Percentiles rank a stretch among this genome's conserved stretches.
These are phyloP conservation scores for Aplochiton taeniatus DNA, from an alignment of 2,797 vertebrate species.

Conservation along the genomic window DNA sequence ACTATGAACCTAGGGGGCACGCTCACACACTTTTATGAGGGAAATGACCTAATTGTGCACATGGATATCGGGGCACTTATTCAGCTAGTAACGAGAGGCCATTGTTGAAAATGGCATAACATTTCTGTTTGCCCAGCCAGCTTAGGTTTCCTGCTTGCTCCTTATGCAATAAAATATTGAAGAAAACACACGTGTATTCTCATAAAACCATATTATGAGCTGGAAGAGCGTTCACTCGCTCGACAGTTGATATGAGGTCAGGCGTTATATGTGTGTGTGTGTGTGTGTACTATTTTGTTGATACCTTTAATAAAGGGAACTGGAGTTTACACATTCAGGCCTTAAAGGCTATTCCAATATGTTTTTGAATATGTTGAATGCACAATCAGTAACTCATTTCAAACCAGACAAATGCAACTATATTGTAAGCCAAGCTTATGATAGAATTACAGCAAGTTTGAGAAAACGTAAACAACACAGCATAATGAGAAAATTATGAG, in stretches of 20 bases:
- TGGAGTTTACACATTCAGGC: too few species aligned
- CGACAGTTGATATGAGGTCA: slow-evolving; percentile 73
- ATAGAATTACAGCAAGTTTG: too few species aligned
- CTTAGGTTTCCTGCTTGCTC: slow-evolving; percentile 75
- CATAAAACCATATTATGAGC: slow-evolving; percentile 56
- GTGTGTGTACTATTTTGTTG: too few species aligned
- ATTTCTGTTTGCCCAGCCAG: slow-evolving; percentile 76
- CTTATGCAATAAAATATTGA: slow-evolving; percentile 79
- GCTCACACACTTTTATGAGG: slow-evolving; percentile 77
- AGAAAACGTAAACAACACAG: slow-evolving; percentile 31
- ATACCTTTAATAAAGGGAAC: too few species aligned
- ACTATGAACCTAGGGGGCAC: slow-evolving; percentile 62
- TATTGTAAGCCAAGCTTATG: too few species aligned
- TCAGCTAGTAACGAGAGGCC: slow-evolving; percentile 77
- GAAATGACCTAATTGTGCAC: slow-evolving; percentile 87
- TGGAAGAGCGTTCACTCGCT: slow-evolving; percentile 68
- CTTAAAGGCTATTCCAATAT: too few species aligned
- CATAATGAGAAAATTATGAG: slow-evolving; percentile 47
- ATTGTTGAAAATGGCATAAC: slow-evolving; percentile 85
- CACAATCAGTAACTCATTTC: too few species aligned
- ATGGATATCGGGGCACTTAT: slow-evolving; percentile 74
- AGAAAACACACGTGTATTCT: slow-evolving; percentile 80
- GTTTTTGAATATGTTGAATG: too few species aligned
- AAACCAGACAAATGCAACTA: too few species aligned
- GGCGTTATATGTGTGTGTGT: slow-evolving; percentile 31